Evolutionary conservation across 2,888 invertebrate genomes (phyloP).

Genomic region (Caenorhabditis wallacei): DNA sequence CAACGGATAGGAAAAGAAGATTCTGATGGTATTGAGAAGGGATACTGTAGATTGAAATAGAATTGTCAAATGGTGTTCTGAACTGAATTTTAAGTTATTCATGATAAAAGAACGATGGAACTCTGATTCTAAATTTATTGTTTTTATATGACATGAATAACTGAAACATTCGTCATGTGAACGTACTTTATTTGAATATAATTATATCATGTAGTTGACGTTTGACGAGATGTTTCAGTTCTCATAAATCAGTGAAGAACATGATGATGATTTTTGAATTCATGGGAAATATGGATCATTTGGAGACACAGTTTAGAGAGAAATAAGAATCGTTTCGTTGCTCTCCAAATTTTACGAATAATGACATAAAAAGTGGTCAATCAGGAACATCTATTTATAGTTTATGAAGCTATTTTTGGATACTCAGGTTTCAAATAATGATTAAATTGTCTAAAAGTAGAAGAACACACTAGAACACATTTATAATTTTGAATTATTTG

Average conservation of each 20-base stretch:
- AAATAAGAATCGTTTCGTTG: too few relatives aligned
- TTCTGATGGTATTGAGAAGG: background rate
- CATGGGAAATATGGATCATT: too few relatives aligned
- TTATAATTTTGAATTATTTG: too few relatives aligned
- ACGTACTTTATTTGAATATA: slow-evolving; percentile 6
- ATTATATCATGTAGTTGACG: slow-evolving; percentile 8
- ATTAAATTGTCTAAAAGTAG: slow-evolving; percentile 14
- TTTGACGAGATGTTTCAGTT: background rate
- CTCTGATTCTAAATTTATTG: background rate
- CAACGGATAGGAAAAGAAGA: slow-evolving; percentile 36
- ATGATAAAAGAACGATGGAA: background rate
- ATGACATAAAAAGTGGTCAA: slow-evolving; percentile 15
- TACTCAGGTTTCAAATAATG: slow-evolving; percentile 3
- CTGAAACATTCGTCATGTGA: slow-evolving; percentile 23
- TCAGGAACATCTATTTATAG: slow-evolving; percentile 24
- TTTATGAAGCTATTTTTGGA: background rate
- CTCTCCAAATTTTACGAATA: background rate
- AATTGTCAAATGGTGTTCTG: slow-evolving; percentile 4
- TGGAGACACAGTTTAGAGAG: too few relatives aligned
- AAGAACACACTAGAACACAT: background rate
- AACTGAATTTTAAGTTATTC: background rate
- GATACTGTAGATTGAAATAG: slow-evolving; percentile 22
- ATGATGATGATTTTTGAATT: background rate
- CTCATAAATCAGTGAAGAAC: background rate
- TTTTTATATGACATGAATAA: background rate